These are phyloP conservation scores for Rhizomys pruinosus DNA, from an alignment of 2,113 vertebrate genomes.

Conservation along the genomic window DNA sequence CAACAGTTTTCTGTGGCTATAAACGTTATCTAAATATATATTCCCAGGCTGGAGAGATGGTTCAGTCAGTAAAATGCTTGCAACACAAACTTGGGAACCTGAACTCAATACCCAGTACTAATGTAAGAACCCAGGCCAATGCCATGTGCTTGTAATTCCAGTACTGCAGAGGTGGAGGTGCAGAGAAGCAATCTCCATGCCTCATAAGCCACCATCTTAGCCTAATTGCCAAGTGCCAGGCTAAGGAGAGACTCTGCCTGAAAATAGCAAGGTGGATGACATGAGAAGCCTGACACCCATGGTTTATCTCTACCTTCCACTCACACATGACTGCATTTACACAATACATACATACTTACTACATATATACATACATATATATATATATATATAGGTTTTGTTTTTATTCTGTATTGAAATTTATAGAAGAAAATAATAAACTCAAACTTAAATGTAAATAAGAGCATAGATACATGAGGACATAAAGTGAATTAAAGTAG, in stretches of 20 bases:
- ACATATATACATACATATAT: not conserved
- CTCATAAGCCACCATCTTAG: not conserved
- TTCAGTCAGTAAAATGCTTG: not conserved
- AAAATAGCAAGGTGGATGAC: not conserved
- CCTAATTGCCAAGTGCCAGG: too few species aligned
- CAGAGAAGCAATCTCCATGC: not conserved
- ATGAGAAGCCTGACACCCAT: not conserved
- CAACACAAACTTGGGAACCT: too few species aligned
- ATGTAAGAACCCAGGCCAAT: not conserved
- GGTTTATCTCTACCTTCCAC: not conserved
- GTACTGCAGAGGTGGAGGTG: not conserved
- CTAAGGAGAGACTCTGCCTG: not conserved
- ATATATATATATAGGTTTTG: too few species aligned
- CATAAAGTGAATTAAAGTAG: not conserved
- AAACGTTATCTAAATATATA: not conserved
- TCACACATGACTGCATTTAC: too few species aligned
- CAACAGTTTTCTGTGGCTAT: not conserved
- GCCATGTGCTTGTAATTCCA: too few species aligned
- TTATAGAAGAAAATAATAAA: not conserved
- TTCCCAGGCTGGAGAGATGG: not conserved
- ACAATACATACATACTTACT: not conserved
- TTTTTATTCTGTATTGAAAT: not conserved
- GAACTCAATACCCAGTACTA: not conserved
- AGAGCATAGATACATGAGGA: too few species aligned
- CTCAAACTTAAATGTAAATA: not conserved